Conservation (phyloP, 92 coral and sea anemone genomes). For the Palythoa grandis region DNA sequence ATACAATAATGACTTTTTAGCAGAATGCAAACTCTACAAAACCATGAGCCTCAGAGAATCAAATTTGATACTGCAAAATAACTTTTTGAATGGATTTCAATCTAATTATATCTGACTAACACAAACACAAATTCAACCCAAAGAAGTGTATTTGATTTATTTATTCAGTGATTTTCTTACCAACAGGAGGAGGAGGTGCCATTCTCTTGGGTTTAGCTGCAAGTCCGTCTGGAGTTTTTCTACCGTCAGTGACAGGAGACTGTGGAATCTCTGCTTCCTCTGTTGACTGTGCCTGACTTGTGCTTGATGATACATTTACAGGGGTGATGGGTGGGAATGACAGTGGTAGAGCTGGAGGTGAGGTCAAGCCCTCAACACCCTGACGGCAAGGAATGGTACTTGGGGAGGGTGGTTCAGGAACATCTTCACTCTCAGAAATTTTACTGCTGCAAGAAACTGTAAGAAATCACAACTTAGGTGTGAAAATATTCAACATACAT, state of each 20-base stretch:
- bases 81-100: no score
- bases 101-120: no score
- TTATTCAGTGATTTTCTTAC: conserved; percentile 34
- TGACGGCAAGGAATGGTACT: conserved; percentile 68
- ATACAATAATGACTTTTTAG: no score
- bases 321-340: conserved; percentile 74
- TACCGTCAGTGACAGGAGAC: conserved; percentile 50
- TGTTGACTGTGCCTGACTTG: conserved; percentile 18
- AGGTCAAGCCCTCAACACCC: not conserved
- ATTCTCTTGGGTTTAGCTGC: conserved; percentile 68
- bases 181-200: conserved; percentile 85
- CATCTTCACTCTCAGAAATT: not conserved
- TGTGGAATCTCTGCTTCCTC: conserved; percentile 57
- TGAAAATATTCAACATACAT: not conserved
- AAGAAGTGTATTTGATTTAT: no score
- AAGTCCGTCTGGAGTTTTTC: conserved; percentile 45
- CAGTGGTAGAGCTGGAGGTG: conserved; percentile 26
- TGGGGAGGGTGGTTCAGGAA: conserved; percentile 76
- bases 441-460: not conserved
- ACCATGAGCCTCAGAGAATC: no score
- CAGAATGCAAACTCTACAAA: no score
- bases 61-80: no score
- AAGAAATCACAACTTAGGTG: not conserved
- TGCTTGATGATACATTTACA: conserved; percentile 26
- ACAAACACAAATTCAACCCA: no score